A percentile compares a stretch with the other conserved stretches of the same genome.
phyloP scores from a whole-genome alignment of 2,797 vertebrate genomes.

The Muscicapa comitata region DNA sequence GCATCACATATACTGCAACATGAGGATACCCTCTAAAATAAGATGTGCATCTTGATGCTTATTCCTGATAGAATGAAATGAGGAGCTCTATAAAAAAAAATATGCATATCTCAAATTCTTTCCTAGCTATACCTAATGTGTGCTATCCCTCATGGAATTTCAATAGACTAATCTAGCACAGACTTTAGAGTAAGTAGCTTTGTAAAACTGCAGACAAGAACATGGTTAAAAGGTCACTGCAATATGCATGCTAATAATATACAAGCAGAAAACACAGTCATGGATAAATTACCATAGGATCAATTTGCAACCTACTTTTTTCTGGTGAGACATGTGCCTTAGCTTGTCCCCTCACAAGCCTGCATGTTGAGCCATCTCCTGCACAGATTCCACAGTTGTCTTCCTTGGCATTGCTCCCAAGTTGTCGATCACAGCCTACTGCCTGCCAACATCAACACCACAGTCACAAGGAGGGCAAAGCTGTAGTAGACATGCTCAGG shows the following conservation, averaged over 20 bases:
- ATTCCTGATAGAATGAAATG: slow-evolving; percentile 45
- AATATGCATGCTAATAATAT: not conserved
- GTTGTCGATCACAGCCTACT: slow-evolving; percentile 90
- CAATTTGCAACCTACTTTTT: slow-evolving; percentile 81
- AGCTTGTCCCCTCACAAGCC: slow-evolving; percentile 87
- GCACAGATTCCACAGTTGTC: slow-evolving; percentile 91
- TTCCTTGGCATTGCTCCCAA: slow-evolving; percentile 86
- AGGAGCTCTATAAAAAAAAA: not conserved
- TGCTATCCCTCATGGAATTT: slow-evolving; percentile 51
- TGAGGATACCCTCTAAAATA: slow-evolving; percentile 38
- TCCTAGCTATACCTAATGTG: slow-evolving; percentile 28
- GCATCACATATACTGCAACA: slow-evolving; percentile 18
- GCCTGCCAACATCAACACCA: slow-evolving; percentile 80
- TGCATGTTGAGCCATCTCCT: slow-evolving; percentile 87
- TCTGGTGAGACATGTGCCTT: slow-evolving; percentile 83
- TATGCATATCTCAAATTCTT: slow-evolving; percentile 53
- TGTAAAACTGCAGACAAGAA: slow-evolving; percentile 29
- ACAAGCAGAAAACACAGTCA: not conserved
- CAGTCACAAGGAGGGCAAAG: slow-evolving; percentile 66
- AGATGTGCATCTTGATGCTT: slow-evolving; percentile 41
- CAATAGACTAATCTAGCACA: slow-evolving; percentile 18
- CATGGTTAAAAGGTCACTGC: slow-evolving; percentile 3
- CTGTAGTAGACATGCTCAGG: slow-evolving; percentile 49
- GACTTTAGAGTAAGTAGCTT: slow-evolving; percentile 46
- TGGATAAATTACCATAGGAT: not conserved